These are phyloP conservation scores for Trichogramma pretiosum DNA, from an alignment of 1,140 invertebrate genomes.

Conservation along the genomic window DNA sequence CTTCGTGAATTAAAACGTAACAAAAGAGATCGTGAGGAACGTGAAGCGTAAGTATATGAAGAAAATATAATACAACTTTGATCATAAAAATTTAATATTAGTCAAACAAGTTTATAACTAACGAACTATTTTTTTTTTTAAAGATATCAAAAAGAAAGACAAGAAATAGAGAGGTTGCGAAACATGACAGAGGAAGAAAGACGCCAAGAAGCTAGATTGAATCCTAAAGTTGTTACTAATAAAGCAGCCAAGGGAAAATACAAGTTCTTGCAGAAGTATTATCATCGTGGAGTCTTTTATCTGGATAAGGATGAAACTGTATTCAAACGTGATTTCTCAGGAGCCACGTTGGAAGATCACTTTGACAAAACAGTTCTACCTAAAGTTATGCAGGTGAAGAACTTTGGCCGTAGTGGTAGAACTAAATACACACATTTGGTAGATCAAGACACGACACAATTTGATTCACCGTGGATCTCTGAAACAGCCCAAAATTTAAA, in stretches of 20 bases:
- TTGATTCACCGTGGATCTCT: constrained; percentile 93
- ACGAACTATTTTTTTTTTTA: constrained; percentile 10
- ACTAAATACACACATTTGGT: constrained; percentile 99
- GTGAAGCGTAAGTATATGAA: constrained; percentile 66
- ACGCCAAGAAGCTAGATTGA: constrained; percentile 76
- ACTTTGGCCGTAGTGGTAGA: constrained; percentile 95
- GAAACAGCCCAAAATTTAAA: constrained; percentile 86
- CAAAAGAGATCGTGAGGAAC: constrained; percentile 90
- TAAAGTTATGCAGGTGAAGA: constrained; percentile 99
- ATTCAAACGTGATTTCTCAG: constrained; percentile 91
- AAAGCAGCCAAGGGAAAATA: constrained; percentile 97
- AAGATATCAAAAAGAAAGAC: constrained; percentile 68
- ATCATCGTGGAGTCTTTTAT: constrained; percentile 97
- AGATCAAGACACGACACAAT: constrained; percentile 97
- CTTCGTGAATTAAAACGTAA: constrained; percentile 90
- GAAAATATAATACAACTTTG: not conserved
- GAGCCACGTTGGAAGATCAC: constrained; percentile 96
- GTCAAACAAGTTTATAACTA: constrained; percentile 6
- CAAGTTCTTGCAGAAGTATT: constrained; percentile 99
- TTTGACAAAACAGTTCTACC: constrained; percentile 98
- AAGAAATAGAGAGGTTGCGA: constrained; percentile 84
- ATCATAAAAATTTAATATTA: constrained; percentile 6
- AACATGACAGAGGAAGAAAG: constrained; percentile 97
- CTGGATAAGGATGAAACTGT: constrained; percentile 91
- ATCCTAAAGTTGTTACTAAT: constrained; percentile 91